Evolutionary conservation across 2,797 vertebrate genomes (phyloP).

Genomic region (Spinibarbus caldwelli): DNA sequence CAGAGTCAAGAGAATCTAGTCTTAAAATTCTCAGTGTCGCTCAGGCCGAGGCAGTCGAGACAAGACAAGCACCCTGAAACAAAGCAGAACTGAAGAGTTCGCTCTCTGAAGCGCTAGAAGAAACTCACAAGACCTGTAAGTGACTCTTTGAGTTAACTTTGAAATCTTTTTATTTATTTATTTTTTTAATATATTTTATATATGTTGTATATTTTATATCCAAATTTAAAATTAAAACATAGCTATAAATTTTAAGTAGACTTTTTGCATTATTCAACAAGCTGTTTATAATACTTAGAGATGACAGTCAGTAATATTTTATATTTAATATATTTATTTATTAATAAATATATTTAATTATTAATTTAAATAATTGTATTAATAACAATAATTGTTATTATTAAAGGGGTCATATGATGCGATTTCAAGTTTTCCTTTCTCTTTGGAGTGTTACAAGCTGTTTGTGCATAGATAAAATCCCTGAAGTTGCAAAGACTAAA

Average conservation of each 20-base stretch:
- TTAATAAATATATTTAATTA: background rate
- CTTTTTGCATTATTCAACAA: background rate
- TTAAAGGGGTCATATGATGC: no score
- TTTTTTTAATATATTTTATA: no score
- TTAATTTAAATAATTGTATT: background rate
- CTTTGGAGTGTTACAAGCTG: no score
- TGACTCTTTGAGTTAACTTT: background rate
- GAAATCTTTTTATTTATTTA: background rate
- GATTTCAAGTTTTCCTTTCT: no score
- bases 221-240: background rate
- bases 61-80: constrained; percentile 8
- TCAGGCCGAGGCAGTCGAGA: background rate
- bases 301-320: background rate
- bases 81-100: background rate
- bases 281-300: background rate
- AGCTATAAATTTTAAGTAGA: background rate
- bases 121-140: constrained; percentile 17
- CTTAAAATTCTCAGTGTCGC: background rate
- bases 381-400: background rate
- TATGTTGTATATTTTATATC: background rate
- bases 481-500: no score
- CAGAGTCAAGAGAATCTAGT: constrained; percentile 25
- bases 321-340: background rate
- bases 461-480: no score
- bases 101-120: background rate